phyloP scores from a whole-genome alignment of 92 coral and sea anemone species.

The Heliopora coerulea region DNA sequence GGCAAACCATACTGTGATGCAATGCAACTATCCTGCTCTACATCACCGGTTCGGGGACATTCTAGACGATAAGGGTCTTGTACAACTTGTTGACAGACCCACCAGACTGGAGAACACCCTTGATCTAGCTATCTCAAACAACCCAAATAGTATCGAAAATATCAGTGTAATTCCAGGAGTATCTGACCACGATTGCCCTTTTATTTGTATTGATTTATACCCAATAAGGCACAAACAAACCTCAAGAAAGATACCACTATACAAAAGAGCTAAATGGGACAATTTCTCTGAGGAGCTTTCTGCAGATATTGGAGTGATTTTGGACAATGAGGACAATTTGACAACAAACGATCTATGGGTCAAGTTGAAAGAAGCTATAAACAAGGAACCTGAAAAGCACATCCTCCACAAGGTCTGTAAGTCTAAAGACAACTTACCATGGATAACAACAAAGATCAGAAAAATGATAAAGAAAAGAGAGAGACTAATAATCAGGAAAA shows the following conservation, averaged over 20 bases:
- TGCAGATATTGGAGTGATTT: slow-evolving; percentile 16
- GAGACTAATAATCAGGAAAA: not conserved
- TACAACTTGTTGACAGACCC: slow-evolving; percentile 58
- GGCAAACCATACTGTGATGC: slow-evolving; percentile 46
- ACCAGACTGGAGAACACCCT: slow-evolving; percentile 57
- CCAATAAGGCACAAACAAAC: slow-evolving; percentile 50
- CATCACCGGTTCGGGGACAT: slow-evolving; percentile 64
- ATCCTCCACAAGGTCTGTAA: slow-evolving; percentile 35
- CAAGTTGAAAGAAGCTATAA: slow-evolving; percentile 24
- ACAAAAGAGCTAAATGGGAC: slow-evolving; percentile 54
- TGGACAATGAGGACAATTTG: slow-evolving; percentile 18
- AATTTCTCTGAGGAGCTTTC: slow-evolving; percentile 42
- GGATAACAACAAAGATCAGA: slow-evolving; percentile 32
- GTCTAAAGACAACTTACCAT: slow-evolving; percentile 34
- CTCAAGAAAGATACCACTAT: slow-evolving; percentile 59
- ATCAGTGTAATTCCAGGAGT: too few relatives aligned
- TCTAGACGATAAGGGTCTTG: slow-evolving; percentile 49
- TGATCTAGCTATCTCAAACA: too few relatives aligned
- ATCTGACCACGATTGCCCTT: too few relatives aligned
- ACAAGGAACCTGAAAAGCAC: slow-evolving; percentile 31
- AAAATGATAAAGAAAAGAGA: slow-evolving; percentile 40
- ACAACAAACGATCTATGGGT: slow-evolving; percentile 53
- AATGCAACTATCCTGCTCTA: slow-evolving; percentile 44
- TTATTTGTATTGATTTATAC: too few relatives aligned
- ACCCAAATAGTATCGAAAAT: too few relatives aligned